These are phyloP conservation scores for Eilema sororculum DNA, from an alignment of 2,888 invertebrate species.

Conservation along the genomic window DNA sequence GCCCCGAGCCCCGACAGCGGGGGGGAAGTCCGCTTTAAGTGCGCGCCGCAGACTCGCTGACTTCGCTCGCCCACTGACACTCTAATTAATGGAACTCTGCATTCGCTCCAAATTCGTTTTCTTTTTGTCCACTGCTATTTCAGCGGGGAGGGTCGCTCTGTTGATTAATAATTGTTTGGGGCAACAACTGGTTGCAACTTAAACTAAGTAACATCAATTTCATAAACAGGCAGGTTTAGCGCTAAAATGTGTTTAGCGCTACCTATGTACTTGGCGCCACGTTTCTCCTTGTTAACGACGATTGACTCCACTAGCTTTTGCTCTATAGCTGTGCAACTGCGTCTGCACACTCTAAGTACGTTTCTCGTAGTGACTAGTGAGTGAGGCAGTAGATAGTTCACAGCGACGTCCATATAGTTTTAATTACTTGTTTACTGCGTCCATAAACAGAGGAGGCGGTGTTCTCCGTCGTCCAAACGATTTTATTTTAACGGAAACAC, in stretches of 20 bases:
- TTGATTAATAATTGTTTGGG: neutral
- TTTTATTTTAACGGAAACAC: conserved; percentile 25
- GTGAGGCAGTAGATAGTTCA: neutral
- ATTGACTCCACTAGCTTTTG: no score
- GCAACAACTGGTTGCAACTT: neutral
- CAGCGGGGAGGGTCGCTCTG: neutral
- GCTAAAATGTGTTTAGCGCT: no score
- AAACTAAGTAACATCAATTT: neutral
- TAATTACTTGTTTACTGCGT: neutral
- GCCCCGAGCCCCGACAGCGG: no score
- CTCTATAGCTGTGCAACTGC: no score
- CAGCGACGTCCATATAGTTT: neutral
- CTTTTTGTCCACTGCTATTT: neutral
- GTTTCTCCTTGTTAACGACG: no score
- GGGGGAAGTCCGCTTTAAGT: no score
- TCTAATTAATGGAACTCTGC: neutral
- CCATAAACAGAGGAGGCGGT: neutral
- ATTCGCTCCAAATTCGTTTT: neutral
- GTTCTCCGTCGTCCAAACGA: neutral
- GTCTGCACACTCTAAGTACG: neutral
- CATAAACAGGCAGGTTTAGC: no score
- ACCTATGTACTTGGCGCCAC: no score
- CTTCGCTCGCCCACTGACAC: neutral
- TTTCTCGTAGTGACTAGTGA: no score
- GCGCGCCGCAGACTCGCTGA: neutral